These are phyloP conservation scores for Germaria angustata DNA, from an alignment of 2,888 invertebrate species.

Conservation along the genomic window DNA sequence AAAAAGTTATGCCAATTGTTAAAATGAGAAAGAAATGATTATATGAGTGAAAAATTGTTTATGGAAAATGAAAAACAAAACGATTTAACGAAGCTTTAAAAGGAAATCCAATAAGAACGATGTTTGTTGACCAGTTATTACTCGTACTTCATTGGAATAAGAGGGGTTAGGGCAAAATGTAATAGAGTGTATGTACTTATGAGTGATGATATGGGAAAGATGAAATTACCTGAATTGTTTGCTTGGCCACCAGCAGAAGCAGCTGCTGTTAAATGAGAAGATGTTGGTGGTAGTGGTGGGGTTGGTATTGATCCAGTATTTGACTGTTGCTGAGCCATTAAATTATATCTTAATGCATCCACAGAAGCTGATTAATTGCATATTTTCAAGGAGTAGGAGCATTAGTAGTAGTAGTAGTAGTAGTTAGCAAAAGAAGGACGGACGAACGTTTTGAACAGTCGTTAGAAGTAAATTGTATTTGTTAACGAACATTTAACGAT, in stretches of 20 bases:
- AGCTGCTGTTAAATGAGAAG: constrained; percentile 37
- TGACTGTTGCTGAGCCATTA: constrained; percentile 79
- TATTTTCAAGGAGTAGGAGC: constrained; percentile 28
- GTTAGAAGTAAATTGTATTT: constrained; percentile 29
- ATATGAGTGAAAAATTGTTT: constrained; percentile 20
- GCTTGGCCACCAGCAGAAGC: constrained; percentile 76
- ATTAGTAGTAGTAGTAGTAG: constrained; percentile 39
- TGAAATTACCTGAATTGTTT: constrained; percentile 74
- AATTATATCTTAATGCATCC: constrained; percentile 79
- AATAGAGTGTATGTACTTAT: not conserved
- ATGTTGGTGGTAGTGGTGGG: constrained; percentile 21
- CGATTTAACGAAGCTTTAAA: constrained; percentile 16
- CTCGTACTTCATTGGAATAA: not conserved
- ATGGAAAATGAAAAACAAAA: constrained; percentile 22
- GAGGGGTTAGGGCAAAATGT: constrained; percentile 35
- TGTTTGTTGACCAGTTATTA: constrained; percentile 22
- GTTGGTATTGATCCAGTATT: constrained; percentile 70
- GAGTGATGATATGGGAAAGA: constrained; percentile 1
- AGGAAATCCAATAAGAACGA: constrained; percentile 29
- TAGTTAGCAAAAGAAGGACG: constrained; percentile 47
- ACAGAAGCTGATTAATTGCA: constrained; percentile 73
- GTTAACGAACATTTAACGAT: constrained; percentile 13
- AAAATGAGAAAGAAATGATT: constrained; percentile 26
- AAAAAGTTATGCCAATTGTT: constrained; percentile 14
- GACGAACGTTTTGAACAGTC: constrained; percentile 34